phyloP scores from a whole-genome alignment of 2,113 vertebrate genomes.

The Odontesthes bonariensis region DNA sequence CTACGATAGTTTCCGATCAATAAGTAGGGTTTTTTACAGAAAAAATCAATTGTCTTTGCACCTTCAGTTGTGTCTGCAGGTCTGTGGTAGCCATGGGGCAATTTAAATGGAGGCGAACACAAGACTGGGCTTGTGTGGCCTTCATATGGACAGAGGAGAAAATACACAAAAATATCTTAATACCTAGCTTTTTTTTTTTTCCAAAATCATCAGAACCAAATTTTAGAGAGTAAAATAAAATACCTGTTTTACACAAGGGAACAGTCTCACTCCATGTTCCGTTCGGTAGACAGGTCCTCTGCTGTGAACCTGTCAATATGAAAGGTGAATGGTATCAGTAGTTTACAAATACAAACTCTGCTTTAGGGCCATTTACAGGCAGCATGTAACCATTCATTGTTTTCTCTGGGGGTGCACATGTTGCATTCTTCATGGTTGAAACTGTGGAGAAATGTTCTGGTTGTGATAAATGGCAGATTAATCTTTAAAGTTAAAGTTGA shows the following conservation, averaged over 20 bases:
- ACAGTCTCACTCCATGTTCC: constrained; percentile 89
- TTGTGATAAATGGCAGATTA: background rate
- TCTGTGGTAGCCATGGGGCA: constrained; percentile 86
- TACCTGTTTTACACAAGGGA: constrained; percentile 91
- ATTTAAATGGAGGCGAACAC: constrained; percentile 83
- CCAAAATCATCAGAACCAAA: background rate
- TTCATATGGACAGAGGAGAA: background rate
- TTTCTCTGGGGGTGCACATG: constrained; percentile 83
- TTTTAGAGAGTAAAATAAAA: background rate
- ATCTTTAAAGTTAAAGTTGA: too few species aligned
- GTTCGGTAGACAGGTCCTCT: constrained; percentile 84
- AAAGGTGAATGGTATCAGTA: constrained; percentile 89
- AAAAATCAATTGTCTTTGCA: constrained; percentile 84
- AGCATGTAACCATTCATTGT: constrained; percentile 86
- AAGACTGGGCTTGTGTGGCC: constrained; percentile 74
- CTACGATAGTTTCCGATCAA: constrained; percentile 87
- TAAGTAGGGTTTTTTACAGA: constrained; percentile 88
- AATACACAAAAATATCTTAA: background rate
- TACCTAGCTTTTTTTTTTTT: too few species aligned
- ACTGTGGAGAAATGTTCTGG: constrained; percentile 16
- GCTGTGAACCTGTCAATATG: constrained; percentile 86
- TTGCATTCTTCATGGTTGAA: constrained; percentile 73
- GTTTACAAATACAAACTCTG: constrained; percentile 82
- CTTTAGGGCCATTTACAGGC: constrained; percentile 79
- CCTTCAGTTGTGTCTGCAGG: constrained; percentile 69